These are phyloP conservation scores for Agrochola circellaris DNA, from an alignment of 2,888 invertebrate genomes.

Conservation along the genomic window DNA sequence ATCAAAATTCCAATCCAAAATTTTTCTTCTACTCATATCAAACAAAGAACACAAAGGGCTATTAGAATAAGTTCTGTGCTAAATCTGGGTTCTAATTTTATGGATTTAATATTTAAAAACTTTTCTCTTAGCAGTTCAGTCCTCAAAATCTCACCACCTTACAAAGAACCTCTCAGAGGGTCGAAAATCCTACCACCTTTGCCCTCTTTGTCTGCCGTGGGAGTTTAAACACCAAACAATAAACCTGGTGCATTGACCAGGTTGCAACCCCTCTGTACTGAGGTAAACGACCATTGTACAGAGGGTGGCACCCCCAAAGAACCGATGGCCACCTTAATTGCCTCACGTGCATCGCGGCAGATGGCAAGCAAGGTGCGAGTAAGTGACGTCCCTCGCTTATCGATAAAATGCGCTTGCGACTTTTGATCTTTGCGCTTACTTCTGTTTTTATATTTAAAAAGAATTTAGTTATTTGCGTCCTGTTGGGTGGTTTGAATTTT, in stretches of 20 bases:
- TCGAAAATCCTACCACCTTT: slow-evolving; percentile 18
- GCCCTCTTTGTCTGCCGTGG: slow-evolving; percentile 73
- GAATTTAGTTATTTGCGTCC: slow-evolving; percentile 53
- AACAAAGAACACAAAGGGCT: not conserved
- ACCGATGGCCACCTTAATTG: slow-evolving; percentile 81
- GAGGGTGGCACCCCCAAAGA: slow-evolving; percentile 89
- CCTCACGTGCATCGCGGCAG: slow-evolving; percentile 88
- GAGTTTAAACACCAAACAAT: slow-evolving; percentile 70
- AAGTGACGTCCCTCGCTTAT: slow-evolving; percentile 84
- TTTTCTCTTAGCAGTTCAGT: not conserved
- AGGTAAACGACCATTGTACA: slow-evolving; percentile 87
- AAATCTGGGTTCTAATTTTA: not conserved
- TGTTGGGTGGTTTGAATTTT: slow-evolving; percentile 37
- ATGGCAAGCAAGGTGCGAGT: slow-evolving; percentile 89
- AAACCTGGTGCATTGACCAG: slow-evolving; percentile 83
- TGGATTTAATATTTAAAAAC: not conserved
- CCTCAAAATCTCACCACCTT: slow-evolving; percentile 27
- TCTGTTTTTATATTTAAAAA: slow-evolving; percentile 45
- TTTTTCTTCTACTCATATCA: not conserved
- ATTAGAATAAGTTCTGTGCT: not conserved
- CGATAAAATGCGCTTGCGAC: slow-evolving; percentile 77
- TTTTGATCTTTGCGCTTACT: slow-evolving; percentile 62
- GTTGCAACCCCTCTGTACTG: slow-evolving; percentile 79
- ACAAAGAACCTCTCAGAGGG: slow-evolving; percentile 19
- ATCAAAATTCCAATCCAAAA: slow-evolving; percentile 6